Percentiles rank a stretch among this genome's conserved stretches.
Conservation (phyloP, 2,797 vertebrate species). For the Leuciscus waleckii region DNA sequence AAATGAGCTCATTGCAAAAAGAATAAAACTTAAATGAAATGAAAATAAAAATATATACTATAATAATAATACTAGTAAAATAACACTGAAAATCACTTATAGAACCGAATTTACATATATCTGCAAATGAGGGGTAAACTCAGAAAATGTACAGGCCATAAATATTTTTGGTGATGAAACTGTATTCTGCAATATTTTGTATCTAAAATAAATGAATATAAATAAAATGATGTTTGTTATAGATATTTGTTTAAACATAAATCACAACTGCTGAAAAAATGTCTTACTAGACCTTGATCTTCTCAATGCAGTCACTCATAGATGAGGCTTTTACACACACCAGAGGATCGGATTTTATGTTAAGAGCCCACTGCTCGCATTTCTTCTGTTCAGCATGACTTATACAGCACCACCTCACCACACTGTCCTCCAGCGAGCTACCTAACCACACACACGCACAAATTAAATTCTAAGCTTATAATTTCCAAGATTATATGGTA, state of each 20-base stretch:
- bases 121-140: background rate
- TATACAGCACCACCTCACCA: slow-evolving; percentile 93
- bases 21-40: background rate
- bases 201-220: background rate
- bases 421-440: slow-evolving; percentile 89
- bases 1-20: no score
- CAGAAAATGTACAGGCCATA: background rate
- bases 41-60: background rate
- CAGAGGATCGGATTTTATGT: slow-evolving; percentile 84
- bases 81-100: no score
- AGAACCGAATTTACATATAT: no score
- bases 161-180: background rate
- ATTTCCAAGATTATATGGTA: background rate
- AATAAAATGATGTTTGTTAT: no score
- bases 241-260: background rate
- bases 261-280: background rate
- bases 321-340: slow-evolving; percentile 87
- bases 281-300: slow-evolving; percentile 83
- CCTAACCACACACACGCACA: slow-evolving; percentile 71
- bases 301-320: slow-evolving; percentile 86
- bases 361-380: slow-evolving; percentile 91
- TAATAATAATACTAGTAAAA: background rate
- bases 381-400: slow-evolving; percentile 88
- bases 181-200: background rate
- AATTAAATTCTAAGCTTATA: background rate